Evolutionary conservation across 2,888 invertebrate genomes (phyloP).

Genomic region (Folsomia candida): DNA sequence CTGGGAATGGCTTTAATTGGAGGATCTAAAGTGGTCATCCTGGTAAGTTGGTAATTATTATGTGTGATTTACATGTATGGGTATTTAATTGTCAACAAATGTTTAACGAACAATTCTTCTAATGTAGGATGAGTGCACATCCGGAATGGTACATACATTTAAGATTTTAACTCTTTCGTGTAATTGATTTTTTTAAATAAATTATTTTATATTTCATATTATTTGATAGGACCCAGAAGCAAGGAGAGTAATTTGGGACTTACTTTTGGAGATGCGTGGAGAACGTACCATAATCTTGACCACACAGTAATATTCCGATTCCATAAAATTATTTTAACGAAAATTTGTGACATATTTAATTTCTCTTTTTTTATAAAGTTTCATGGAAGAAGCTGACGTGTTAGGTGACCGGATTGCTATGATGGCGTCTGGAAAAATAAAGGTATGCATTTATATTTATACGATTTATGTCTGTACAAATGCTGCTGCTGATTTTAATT

Average conservation of each 20-base stretch:
- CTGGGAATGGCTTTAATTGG: constrained; percentile 83
- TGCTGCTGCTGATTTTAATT: too few species aligned
- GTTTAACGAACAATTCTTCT: too few species aligned
- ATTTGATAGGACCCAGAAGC: constrained; percentile 62
- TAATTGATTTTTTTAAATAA: constrained; percentile 10
- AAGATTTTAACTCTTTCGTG: neutral
- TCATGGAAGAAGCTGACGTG: constrained; percentile 93
- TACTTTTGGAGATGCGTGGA: constrained; percentile 59
- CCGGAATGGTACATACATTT: constrained; percentile 53
- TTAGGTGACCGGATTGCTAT: constrained; percentile 86
- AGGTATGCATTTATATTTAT: too few species aligned
- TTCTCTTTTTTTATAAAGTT: too few species aligned
- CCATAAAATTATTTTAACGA: too few species aligned
- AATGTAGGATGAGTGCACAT: constrained; percentile 60
- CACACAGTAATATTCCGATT: too few species aligned
- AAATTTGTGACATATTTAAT: too few species aligned
- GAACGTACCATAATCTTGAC: constrained; percentile 78
- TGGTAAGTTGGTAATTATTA: too few species aligned
- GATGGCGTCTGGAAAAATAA: constrained; percentile 69
- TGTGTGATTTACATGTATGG: too few species aligned
- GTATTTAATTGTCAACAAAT: too few species aligned
- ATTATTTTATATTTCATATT: constrained; percentile 2
- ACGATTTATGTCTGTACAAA: too few species aligned
- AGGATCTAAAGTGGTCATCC: constrained; percentile 62
- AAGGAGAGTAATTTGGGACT: constrained; percentile 54